phyloP scores from a whole-genome alignment of 1,140 invertebrate genomes.

The Diploscapter pachys region DNA sequence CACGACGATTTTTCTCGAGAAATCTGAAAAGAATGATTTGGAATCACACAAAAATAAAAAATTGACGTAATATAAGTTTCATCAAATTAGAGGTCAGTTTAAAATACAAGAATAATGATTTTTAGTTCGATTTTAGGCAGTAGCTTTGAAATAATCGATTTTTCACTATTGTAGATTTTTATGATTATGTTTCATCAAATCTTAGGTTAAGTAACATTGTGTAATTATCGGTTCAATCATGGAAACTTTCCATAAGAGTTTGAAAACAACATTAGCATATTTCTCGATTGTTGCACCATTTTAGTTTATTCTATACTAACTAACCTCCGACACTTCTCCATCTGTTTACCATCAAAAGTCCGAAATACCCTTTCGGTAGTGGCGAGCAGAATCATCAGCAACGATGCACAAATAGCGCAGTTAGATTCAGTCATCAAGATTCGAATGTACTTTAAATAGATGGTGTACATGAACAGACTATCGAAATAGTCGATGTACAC shows the following conservation, averaged over 20 bases:
- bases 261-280: background rate
- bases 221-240: too few relatives aligned
- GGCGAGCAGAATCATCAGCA: slow-evolving; percentile 53
- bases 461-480: slow-evolving; percentile 46
- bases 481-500: slow-evolving; percentile 52
- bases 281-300: too few relatives aligned
- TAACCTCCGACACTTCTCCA: slow-evolving; percentile 43
- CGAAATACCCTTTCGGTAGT: slow-evolving; percentile 51
- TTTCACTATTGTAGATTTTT: too few relatives aligned
- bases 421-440: slow-evolving; percentile 49
- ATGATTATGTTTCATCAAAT: too few relatives aligned
- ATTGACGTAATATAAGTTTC: background rate
- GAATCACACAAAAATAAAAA: background rate
- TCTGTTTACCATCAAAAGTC: slow-evolving; percentile 45
- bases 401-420: slow-evolving; percentile 54
- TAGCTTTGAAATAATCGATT: too few relatives aligned
- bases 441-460: slow-evolving; percentile 51
- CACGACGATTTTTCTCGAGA: slow-evolving; percentile 47
- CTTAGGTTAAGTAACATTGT: too few relatives aligned
- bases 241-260: too few relatives aligned
- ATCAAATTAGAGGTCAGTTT: too few relatives aligned
- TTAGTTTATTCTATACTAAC: slow-evolving; percentile 10
- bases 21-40: slow-evolving; percentile 36
- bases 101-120: too few relatives aligned
- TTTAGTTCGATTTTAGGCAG: too few relatives aligned